Base-by-base conservation (phyloP, 1,140 invertebrate genomes). In the Zaprionus capensis region DNA sequence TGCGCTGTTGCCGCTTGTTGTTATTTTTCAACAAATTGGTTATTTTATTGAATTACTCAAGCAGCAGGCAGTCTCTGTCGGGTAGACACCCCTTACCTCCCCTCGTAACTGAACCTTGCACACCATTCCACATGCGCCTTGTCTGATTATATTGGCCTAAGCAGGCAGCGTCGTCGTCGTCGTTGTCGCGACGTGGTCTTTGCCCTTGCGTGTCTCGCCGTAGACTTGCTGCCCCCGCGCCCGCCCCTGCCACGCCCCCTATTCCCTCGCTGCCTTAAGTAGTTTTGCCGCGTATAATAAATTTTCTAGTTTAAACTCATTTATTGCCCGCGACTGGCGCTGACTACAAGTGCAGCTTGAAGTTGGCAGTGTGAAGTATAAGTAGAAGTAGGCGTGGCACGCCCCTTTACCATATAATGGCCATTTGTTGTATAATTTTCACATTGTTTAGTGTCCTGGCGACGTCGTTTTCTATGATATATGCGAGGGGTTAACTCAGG, bases 21-120 rank as follows among this genome's bases (percentile, higher is more conserved):
- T 78, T 78, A 81, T 87, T 88, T 86, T 81, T 73, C 78, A 90
- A 90, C 84, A 88, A 88, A 88, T 88, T 88, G 85, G 85, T 88
- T 88, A 88, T 88, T 88, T 88, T 88, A 88, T 88, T 88, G 84
- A 88, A 88, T 88, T 88, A 88, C 84, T 87, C 84, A 87, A 87
- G 84, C 84, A 84, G 85, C 84, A 84, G 84, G 78, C 59, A 51
- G 55, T 67, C 81, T 53, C 57, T 44, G 34, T 41, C 46, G 28
- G 28, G 11, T 28, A 28, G 5, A 28, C 11, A 26, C 34, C 22
- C 44, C 46, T 55, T 14, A 11, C n/a, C 53, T 22, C 7, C 28
- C 28, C 17, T 3, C 26, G 56, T 41, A 51, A 51, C 55, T 65
- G 53, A 66, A 57, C 38, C 63, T 44, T 12, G 9, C 59, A 26